Base-by-base conservation (phyloP, 2,113 vertebrate species). In the Phyllostomus discolor region DNA sequence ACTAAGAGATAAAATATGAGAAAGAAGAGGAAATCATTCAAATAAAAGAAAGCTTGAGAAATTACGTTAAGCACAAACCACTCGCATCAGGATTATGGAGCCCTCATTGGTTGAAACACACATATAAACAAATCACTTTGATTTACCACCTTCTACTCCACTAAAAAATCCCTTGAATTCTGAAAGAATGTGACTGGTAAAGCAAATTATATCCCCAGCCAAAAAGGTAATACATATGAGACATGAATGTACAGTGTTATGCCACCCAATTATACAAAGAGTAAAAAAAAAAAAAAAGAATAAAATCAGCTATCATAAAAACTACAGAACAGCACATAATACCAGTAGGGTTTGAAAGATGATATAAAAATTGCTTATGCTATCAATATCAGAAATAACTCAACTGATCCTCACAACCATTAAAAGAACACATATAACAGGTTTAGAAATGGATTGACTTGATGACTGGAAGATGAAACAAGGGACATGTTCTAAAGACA, bases 21-120 rank as follows among this genome's bases (percentile, higher is more conserved):
- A 52, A 5, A 73, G 8, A 78, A 24, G 9, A 43, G 24, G 38
- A 93, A 81, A 89, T 54, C 46, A 73, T 85, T 73, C 33, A 82
- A 87, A 1, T 10, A 70, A 95, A 76, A 95, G 73, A 93, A 96
- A 86, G 26, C 50, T 50, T 33, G 33, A 92, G 57, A 95, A 90
- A 76, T 86, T 73, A 81, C 5, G 50, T 20, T 16, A 90, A 89
- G 57, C 28, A 91, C 41, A 85, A 89, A 48, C 16, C 38, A 80
- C 16, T 84, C 52, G 46, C 4, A 41, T 88, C 5, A 92, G 31
- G 33, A 72, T 38, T 66, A 69, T 50, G 19, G 83, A 35, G 38
- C 7, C 48, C 33, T 64, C 72, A 48, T 0, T 73, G 31, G 78
- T 35, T 88, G 43, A 79, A 35, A 95, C 19, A 88, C 8, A 81